Base-by-base conservation (phyloP, 2,113 vertebrate genomes). In the Arenaria interpres region DNA sequence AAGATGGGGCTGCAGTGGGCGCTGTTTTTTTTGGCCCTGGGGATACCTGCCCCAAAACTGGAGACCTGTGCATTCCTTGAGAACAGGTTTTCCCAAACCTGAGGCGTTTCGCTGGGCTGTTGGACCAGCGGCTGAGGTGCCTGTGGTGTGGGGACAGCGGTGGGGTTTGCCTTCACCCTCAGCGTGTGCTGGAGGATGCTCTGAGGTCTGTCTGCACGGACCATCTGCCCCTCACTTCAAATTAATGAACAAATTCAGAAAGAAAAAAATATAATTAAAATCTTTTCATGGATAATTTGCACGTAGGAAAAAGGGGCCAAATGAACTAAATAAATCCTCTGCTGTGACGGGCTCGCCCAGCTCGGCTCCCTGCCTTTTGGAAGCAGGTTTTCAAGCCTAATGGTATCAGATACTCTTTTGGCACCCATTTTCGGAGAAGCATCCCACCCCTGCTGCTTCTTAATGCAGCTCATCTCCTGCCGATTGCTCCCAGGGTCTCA, bases 401-500 rank as follows among this genome's bases (percentile, higher is more conserved):
- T 97, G 59, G 68, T 94, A 68, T 96, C 95, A 76, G 85, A 81
- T 81, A 51, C 93, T 96, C 87, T 94, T 95, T 93, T 91, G 97
- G 87, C 81, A 71, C 93, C 97, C 67, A 28, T 94, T 97, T 96
- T 90, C 68, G 3, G 92, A 74, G 83, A 56, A 7, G 32, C 71
- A 80, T 83, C 14, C 57, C 81, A 50, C 78, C 91, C 97, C 98
- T 68, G 97, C 97, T 98, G 97, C 91, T 91, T 91, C 91, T 95
- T 98, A 98, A 98, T 97, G 97, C 91, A 95, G 97, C 96, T 98
- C 97, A 98, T 98, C 98, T 97, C 97, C 97, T 96, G 97, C 96
- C 97, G 96, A 97, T 98, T 74, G 95, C 97, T 98, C 98, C 97
- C 95, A 97, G 98, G 97, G 96, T 94, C 96, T 81, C 97, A 83